Conservation (phyloP, 2,888 invertebrate species). For the Myopa tessellatipennis region DNA sequence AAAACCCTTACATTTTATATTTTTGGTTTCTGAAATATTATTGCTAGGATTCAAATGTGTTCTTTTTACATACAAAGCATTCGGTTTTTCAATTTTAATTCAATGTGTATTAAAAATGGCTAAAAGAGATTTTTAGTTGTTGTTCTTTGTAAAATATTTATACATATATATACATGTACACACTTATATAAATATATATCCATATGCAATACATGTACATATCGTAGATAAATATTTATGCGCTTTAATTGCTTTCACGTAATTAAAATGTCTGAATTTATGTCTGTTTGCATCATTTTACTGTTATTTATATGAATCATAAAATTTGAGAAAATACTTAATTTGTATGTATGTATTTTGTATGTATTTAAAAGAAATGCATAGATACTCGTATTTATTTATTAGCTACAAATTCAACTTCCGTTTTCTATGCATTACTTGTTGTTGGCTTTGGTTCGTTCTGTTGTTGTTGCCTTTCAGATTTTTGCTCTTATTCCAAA, state of each 20-base stretch:
- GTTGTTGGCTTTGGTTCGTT: too few species aligned
- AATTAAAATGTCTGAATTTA: background rate
- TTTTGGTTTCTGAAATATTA: constrained; percentile 33
- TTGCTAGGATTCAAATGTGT: constrained; percentile 41
- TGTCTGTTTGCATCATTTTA: constrained; percentile 19
- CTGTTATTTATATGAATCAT: constrained; percentile 19
- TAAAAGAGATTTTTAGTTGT: background rate
- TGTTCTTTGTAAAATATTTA: background rate
- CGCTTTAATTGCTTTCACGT: background rate
- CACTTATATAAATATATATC: background rate
- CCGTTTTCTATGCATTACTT: too few species aligned
- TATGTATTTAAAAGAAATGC: constrained; percentile 56
- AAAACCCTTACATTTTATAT: constrained; percentile 22
- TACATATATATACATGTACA: background rate
- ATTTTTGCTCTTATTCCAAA: too few species aligned
- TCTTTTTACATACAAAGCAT: constrained; percentile 47
- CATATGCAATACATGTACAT: background rate
- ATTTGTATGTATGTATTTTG: too few species aligned
- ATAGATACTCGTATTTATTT: background rate
- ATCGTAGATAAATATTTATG: background rate
- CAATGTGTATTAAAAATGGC: constrained; percentile 17
- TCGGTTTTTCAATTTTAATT: constrained; percentile 9
- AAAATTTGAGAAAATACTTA: constrained; percentile 40
- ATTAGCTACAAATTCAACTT: too few species aligned
- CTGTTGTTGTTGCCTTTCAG: too few species aligned